Evolutionary conservation across 2,797 vertebrate species (phyloP).

Genomic region (Alcedo atthis): DNA sequence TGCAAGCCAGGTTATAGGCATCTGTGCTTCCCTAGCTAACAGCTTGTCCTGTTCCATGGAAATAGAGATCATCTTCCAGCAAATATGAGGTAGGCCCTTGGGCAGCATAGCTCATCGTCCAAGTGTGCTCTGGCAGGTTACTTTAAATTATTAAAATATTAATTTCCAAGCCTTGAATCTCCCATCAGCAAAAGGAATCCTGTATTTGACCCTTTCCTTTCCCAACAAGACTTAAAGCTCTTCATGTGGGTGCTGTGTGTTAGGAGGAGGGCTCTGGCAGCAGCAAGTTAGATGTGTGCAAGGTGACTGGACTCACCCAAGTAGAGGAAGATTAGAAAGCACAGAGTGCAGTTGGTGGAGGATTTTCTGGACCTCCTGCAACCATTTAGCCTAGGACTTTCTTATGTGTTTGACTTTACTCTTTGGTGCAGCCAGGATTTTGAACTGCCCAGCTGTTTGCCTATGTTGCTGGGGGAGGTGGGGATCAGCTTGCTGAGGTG

Average conservation of each 20-base stretch:
- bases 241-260: background rate
- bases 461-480: too few relatives aligned
- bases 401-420: background rate
- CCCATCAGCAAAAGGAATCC: background rate
- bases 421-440: background rate
- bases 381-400: background rate
- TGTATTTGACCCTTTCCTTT: background rate
- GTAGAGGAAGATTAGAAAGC: background rate
- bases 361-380: background rate
- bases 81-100: background rate
- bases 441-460: background rate
- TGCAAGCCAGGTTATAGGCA: background rate
- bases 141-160: background rate
- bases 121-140: conserved; percentile 22
- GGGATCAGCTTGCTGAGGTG: background rate
- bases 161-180: background rate
- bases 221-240: background rate
- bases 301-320: background rate
- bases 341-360: background rate
- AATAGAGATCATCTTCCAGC: conserved; percentile 4
- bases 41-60: background rate
- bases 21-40: background rate
- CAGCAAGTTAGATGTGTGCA: background rate
- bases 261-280: background rate
- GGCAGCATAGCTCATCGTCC: conserved; percentile 27